Conservation (phyloP, 2,113 vertebrate species). For the Gymnorhina tibicen region DNA sequence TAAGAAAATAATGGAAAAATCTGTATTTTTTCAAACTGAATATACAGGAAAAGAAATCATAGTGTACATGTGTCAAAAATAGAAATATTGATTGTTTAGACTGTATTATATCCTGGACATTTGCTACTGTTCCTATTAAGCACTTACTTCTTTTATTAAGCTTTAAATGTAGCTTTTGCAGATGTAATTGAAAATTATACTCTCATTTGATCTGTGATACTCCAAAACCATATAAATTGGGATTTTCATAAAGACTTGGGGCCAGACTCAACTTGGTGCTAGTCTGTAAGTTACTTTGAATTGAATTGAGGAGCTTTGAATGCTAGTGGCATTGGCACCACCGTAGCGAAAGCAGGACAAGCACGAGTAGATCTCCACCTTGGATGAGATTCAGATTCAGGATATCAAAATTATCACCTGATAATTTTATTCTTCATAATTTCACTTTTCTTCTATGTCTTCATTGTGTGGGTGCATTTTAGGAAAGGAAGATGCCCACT, state of each 20-base stretch:
- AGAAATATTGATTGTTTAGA: background rate
- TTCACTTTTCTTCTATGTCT: background rate
- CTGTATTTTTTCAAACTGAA: background rate
- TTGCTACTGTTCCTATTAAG: background rate
- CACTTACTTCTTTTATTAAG: background rate
- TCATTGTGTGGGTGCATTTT: background rate
- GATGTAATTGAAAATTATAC: background rate
- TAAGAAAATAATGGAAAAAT: background rate
- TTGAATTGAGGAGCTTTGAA: background rate
- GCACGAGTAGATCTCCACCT: background rate
- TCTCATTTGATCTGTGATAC: background rate
- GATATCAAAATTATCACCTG: background rate
- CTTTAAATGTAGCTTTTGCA: background rate
- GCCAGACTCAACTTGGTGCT: background rate
- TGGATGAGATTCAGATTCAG: background rate
- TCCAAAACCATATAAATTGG: background rate
- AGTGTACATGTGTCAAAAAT: background rate
- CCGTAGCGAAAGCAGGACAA: background rate
- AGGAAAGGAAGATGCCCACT: background rate
- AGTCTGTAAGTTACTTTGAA: background rate
- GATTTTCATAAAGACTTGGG: background rate
- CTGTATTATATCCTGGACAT: background rate
- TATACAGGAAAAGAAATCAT: background rate
- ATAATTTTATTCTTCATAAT: background rate
- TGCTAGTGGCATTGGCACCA: background rate